Base-by-base conservation (phyloP, 2,797 vertebrate species). In the Scleropages formosus region DNA sequence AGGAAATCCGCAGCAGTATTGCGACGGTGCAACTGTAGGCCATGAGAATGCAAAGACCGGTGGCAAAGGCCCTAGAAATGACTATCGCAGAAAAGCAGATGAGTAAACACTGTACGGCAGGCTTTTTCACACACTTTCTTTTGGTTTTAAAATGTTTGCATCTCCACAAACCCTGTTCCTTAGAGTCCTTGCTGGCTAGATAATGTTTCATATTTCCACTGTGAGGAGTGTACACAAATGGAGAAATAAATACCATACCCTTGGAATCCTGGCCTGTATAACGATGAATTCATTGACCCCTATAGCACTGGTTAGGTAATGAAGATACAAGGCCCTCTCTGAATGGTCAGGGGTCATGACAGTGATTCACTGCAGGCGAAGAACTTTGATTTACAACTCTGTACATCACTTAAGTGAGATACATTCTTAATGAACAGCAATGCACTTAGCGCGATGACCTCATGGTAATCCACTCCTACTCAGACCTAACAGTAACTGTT, bases 221-320 rank as follows among this genome's bases (percentile, higher is more conserved):
- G 64, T 1, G 16, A 39, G 15, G 18, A 39, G 27, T 66, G 31
- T 27, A 39, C 39, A 46, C 12, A 39, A 39, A 66, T 64, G 11
- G 39, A 20, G 20, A 66, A 67, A 67, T 67, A 39, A 31, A 67
- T 67, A 31, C 39, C 65, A 67, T 67, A 44, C 44, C 4, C 15
- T 18, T 20, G n/a, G 44, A 46, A 31, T 67, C 67, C 13, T 67
- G 4, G 18, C 12, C 39, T 9, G 18, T 44, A 10, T n/a, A n/a
- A n/a, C 67, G 67, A 7, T 65, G 2, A 67, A 18, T 18, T 47
- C 1, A 0, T 46, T 67, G 16, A n/a, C 39, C 20, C 65, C 47
- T 67, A 67, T 44, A 44, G 13, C 20, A 13, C 44, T 20, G n/a
- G 47, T 67, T 44, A 46, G 27, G 46, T 46, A 66, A 66, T 66